Evolutionary conservation across 23 tunicate species (phyloP).

Genomic region (Pegea sp.): DNA sequence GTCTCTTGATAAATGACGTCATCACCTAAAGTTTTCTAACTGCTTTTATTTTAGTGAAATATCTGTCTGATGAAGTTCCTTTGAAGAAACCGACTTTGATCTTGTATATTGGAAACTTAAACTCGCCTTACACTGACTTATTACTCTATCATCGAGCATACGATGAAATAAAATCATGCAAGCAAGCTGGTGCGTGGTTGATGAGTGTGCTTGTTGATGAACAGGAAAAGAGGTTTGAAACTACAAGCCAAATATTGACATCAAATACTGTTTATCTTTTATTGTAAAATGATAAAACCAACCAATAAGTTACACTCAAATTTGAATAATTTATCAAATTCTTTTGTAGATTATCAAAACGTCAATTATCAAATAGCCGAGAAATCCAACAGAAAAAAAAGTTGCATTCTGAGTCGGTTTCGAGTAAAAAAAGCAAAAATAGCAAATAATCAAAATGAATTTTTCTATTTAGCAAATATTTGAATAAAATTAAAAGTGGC

Average conservation of each 20-base stretch:
- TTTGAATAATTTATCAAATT: background rate
- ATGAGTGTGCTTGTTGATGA: conserved; percentile 26
- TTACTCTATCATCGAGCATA: conserved; percentile 30
- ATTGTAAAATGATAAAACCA: conserved; percentile 1
- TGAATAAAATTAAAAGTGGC: too few relatives aligned
- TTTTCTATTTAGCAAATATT: too few relatives aligned
- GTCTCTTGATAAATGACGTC: too few relatives aligned
- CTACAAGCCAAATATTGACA: too few relatives aligned
- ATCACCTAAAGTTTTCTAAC: too few relatives aligned
- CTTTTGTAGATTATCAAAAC: background rate
- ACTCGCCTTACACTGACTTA: conserved; percentile 37
- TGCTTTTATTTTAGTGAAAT: conserved; percentile 11
- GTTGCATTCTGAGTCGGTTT: too few relatives aligned
- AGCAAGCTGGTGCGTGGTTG: conserved; percentile 44
- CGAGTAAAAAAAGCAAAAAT: too few relatives aligned
- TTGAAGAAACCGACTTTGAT: conserved; percentile 42
- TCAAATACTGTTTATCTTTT: background rate
- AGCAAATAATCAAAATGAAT: too few relatives aligned
- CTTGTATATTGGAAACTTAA: conserved; percentile 34
- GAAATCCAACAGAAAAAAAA: too few relatives aligned
- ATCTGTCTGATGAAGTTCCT: conserved; percentile 11
- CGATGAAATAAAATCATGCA: conserved; percentile 16
- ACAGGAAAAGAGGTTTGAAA: conserved; percentile 14
- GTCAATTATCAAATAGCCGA: too few relatives aligned
- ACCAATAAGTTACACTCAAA: background rate